Evolutionary conservation across 2,797 vertebrate genomes (phyloP).

Genomic region (Allobates femoralis): DNA sequence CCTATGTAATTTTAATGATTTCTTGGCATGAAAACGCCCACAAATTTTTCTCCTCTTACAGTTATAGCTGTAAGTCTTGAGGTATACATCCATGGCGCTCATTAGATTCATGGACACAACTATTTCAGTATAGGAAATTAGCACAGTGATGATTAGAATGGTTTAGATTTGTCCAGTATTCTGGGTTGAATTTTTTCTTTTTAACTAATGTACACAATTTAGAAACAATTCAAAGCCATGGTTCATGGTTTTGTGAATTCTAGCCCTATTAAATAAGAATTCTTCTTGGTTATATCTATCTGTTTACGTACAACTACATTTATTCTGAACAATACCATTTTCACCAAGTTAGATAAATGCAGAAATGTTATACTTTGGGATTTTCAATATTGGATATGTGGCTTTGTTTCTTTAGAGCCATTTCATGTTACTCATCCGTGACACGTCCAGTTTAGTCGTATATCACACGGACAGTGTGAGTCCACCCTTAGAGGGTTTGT

Average conservation of each 20-base stretch:
- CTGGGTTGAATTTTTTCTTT: background rate
- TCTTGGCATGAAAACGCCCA: slow-evolving; percentile 34
- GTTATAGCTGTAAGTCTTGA: slow-evolving; percentile 6
- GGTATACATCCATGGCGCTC: background rate
- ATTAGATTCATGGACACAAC: background rate
- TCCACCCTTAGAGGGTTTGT: too few relatives aligned
- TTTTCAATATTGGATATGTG: background rate
- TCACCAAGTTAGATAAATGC: background rate
- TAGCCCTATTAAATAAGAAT: background rate
- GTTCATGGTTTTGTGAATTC: too few relatives aligned
- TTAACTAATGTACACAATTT: background rate
- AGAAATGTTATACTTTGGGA: background rate
- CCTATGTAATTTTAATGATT: slow-evolving; percentile 46
- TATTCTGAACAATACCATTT: background rate
- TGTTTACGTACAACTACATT: background rate
- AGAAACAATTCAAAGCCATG: background rate
- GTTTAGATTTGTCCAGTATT: background rate
- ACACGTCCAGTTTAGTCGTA: too few relatives aligned
- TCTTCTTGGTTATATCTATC: background rate
- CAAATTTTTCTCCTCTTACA: background rate
- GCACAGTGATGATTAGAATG: background rate
- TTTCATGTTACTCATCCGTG: too few relatives aligned
- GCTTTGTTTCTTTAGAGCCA: too few relatives aligned
- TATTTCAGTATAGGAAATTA: background rate
- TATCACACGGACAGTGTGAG: too few relatives aligned